These are phyloP conservation scores for Vombatus ursinus DNA, from an alignment of 2,113 vertebrate species.

Conservation along the genomic window DNA sequence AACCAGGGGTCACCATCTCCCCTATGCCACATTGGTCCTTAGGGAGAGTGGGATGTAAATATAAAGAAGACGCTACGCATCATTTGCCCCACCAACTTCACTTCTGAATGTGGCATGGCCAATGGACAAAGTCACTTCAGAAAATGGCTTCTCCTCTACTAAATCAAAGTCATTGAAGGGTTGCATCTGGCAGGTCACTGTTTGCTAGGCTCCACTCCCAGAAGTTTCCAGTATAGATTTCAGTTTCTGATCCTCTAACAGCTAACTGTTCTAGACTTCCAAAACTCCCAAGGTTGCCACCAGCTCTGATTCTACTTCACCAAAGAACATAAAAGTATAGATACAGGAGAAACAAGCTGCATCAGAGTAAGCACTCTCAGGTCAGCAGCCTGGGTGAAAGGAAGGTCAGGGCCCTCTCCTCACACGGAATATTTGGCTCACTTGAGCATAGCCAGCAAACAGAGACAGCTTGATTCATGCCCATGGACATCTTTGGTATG, in stretches of 20 bases:
- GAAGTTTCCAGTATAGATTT: not conserved
- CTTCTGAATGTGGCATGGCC: not conserved
- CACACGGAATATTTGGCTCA: not conserved
- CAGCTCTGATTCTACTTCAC: not conserved
- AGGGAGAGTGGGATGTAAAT: not conserved
- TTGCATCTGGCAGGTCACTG: not conserved
- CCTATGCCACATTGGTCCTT: not conserved
- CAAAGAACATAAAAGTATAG: not conserved
- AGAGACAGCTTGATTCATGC: not conserved
- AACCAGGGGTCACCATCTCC: not conserved
- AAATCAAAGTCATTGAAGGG: not conserved
- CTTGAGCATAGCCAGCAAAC: not conserved
- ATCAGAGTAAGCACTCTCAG: not conserved
- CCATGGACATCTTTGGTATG: not conserved
- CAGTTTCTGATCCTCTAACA: not conserved
- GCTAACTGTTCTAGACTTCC: not conserved
- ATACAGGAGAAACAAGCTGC: not conserved
- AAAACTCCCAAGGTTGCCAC: not conserved
- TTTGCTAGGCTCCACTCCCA: not conserved
- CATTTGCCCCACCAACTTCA: not conserved
- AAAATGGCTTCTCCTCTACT: not conserved
- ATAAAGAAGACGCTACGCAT: not conserved
- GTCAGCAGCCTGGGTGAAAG: not conserved
- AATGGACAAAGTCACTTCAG: not conserved
- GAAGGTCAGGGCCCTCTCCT: not conserved